These are phyloP conservation scores for Tragelaphus imberbis DNA, from an alignment of 2,113 vertebrate genomes.

Conservation along the genomic window DNA sequence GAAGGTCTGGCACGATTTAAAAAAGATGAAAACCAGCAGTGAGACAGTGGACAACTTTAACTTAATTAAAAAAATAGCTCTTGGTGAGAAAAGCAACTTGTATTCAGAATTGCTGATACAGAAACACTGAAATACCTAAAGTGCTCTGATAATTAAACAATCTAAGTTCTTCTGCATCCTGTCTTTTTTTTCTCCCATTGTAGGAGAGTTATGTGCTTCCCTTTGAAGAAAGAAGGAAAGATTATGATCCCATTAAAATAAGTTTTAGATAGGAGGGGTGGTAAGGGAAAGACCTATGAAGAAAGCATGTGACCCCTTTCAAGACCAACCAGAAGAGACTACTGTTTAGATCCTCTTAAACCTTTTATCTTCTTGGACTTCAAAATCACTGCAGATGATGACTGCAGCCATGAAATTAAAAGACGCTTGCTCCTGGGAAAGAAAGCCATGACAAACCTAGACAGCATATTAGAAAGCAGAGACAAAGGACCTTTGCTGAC, in stretches of 20 bases:
- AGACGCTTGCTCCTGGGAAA: not conserved
- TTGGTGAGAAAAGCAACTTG: slow-evolving; percentile 18
- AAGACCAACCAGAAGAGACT: not conserved
- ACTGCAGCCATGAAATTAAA: not conserved
- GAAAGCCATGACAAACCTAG: not conserved
- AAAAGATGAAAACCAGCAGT: slow-evolving; percentile 55
- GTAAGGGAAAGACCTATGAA: not conserved
- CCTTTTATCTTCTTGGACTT: not conserved
- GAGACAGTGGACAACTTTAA: slow-evolving; percentile 34
- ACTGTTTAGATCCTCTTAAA: not conserved
- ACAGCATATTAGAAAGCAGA: not conserved
- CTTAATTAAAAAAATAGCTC: slow-evolving; percentile 66
- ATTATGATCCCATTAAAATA: not conserved
- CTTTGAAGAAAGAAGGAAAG: not conserved
- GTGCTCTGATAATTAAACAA: not conserved
- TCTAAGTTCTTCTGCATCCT: not conserved
- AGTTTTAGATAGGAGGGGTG: not conserved
- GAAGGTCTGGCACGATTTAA: slow-evolving; percentile 28
- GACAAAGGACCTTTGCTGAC: not conserved
- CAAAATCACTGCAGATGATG: not conserved
- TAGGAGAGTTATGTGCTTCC: not conserved
- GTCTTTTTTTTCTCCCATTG: not conserved
- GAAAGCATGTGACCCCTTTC: not conserved
- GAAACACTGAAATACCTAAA: not conserved
- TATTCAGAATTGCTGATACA: not conserved